Evolutionary conservation across 2,797 vertebrate species (phyloP).

Genomic region (Potorous gilbertii): DNA sequence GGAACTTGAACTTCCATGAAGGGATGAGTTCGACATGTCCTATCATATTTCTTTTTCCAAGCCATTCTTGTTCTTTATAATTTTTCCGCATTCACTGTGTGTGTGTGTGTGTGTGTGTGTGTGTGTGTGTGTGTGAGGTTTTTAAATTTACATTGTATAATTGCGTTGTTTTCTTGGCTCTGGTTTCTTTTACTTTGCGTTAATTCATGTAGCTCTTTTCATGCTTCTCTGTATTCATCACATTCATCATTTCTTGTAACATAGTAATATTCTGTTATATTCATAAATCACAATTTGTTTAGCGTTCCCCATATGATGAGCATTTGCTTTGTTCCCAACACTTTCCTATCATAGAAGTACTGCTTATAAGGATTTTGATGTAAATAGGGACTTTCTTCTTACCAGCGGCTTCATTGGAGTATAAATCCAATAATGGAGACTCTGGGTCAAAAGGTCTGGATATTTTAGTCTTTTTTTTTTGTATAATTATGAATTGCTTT

Average conservation of each 20-base stretch:
- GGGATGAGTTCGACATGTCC: not conserved
- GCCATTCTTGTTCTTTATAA: not conserved
- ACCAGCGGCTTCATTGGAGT: not conserved
- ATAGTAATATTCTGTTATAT: not conserved
- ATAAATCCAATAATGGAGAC: not conserved
- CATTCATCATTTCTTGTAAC: not conserved
- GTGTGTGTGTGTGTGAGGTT: not conserved
- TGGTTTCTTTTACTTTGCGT: not conserved
- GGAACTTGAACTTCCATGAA: not conserved
- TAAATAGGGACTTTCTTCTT: not conserved
- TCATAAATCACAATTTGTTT: not conserved
- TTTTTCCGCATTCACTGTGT: not conserved
- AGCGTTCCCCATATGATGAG: not conserved
- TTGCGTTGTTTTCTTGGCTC: not conserved
- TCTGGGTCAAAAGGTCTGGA: not conserved
- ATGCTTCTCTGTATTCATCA: not conserved
- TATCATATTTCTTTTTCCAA: not conserved
- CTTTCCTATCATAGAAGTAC: not conserved
- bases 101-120: not conserved
- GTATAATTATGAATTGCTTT: constrained; percentile 14
- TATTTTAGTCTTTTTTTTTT: constrained; percentile 11
- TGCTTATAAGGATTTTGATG: not conserved
- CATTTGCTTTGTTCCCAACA: not conserved
- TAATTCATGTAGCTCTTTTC: not conserved
- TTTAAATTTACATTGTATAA: not conserved